phyloP scores from a whole-genome alignment of 2,888 invertebrate genomes.

The Chrysolina oricalcia region DNA sequence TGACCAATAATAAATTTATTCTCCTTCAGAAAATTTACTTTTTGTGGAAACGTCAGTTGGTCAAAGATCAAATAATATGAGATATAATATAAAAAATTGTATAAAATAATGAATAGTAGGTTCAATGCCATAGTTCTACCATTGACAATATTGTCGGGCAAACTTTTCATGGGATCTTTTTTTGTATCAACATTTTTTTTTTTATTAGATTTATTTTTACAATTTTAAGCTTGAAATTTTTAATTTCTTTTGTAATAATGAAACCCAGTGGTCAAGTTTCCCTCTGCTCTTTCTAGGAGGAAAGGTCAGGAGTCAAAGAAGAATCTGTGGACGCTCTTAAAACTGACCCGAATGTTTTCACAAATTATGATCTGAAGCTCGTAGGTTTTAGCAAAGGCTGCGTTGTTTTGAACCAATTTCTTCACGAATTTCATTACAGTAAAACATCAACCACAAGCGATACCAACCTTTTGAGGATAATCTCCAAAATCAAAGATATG shows the following conservation, averaged over 20 bases:
- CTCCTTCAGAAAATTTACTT: no score
- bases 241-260: background rate
- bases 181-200: no score
- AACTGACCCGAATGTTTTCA: slow-evolving; percentile 20
- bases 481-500: slow-evolving; percentile 82
- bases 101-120: no score
- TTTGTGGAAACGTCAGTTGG: no score
- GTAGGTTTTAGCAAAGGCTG: slow-evolving; percentile 95
- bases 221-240: background rate
- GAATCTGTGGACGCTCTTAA: background rate
- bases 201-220: no score
- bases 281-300: background rate
- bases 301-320: background rate
- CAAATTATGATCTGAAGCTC: slow-evolving; percentile 46
- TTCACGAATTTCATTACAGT: slow-evolving; percentile 87
- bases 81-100: no score
- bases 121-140: no score
- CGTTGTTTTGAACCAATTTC: slow-evolving; percentile 92
- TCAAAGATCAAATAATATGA: no score
- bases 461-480: slow-evolving; percentile 76
- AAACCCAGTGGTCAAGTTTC: background rate
- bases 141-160: no score
- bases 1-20: no score
- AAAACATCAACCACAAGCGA: slow-evolving; percentile 79
- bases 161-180: no score